Conservation (phyloP, 1,140 invertebrate species). For the Polypedilum vanderplanki region DNA sequence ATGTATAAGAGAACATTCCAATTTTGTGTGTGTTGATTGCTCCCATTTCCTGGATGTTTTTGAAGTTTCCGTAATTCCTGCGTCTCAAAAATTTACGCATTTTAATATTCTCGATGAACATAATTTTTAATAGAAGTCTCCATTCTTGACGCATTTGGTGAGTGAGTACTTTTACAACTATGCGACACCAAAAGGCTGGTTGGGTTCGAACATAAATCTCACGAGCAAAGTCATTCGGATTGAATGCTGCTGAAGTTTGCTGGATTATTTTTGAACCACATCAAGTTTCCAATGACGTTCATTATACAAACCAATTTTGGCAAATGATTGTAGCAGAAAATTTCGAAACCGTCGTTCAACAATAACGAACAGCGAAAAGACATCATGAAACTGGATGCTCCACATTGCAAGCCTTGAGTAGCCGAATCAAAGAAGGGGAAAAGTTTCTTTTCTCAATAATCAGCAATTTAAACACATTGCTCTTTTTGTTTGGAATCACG, state of each 20-base stretch:
- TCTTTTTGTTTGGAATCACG: constrained; percentile 81
- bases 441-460: constrained; percentile 68
- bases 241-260: constrained; percentile 56
- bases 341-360: constrained; percentile 76
- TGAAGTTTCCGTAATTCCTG: constrained; percentile 64
- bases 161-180: constrained; percentile 80
- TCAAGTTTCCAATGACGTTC: constrained; percentile 89
- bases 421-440: constrained; percentile 94
- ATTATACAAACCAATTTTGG: constrained; percentile 96
- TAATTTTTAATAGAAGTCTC: constrained; percentile 72
- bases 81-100: constrained; percentile 78
- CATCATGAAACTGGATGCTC: constrained; percentile 88
- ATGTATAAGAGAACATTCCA: constrained; percentile 98
- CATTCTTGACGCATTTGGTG: constrained; percentile 78
- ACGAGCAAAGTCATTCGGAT: constrained; percentile 89
- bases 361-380: constrained; percentile 77
- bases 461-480: constrained; percentile 75
- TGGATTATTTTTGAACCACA: constrained; percentile 63
- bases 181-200: constrained; percentile 79
- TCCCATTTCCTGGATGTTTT: constrained; percentile 92
- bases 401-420: constrained; percentile 99
- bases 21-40: constrained; percentile 92
- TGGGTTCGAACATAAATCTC: constrained; percentile 77
- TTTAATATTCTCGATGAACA: constrained; percentile 85
- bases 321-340: constrained; percentile 93